Conservation (phyloP, 2,797 vertebrate species). For the Spheniscus humboldti region DNA sequence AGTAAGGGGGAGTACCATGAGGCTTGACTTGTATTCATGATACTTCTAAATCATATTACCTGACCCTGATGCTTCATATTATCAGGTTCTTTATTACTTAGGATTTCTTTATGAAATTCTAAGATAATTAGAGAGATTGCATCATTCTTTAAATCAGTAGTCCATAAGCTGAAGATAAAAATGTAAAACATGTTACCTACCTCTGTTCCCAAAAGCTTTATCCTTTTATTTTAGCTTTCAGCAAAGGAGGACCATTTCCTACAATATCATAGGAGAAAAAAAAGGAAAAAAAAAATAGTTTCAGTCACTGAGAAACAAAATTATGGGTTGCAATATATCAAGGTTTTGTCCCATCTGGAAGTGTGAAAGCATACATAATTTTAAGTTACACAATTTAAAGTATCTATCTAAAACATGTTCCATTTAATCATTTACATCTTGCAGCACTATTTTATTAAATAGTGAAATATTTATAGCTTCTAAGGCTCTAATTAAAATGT, state of each 20-base stretch:
- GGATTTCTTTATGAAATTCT: not conserved
- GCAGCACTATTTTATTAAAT: constrained; percentile 14
- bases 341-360: not conserved
- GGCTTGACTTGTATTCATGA: not conserved
- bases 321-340: not conserved
- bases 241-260: not conserved
- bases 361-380: not conserved
- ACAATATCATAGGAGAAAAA: not conserved
- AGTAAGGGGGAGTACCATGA: not conserved
- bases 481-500: constrained; percentile 23
- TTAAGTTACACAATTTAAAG: not conserved
- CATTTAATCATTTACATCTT: not conserved
- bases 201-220: not conserved
- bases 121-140: not conserved
- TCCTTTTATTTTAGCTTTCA: not conserved
- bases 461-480: constrained; percentile 5
- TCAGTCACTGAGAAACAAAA: not conserved
- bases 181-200: not conserved
- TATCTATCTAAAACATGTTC: not conserved
- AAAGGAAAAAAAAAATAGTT: accelerated
- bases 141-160: not conserved
- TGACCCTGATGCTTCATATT: not conserved
- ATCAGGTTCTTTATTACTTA: not conserved
- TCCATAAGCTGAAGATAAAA: not conserved
- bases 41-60: not conserved